phyloP scores from a whole-genome alignment of 2,113 vertebrate genomes.

The Psilopsiagon aurifrons region DNA sequence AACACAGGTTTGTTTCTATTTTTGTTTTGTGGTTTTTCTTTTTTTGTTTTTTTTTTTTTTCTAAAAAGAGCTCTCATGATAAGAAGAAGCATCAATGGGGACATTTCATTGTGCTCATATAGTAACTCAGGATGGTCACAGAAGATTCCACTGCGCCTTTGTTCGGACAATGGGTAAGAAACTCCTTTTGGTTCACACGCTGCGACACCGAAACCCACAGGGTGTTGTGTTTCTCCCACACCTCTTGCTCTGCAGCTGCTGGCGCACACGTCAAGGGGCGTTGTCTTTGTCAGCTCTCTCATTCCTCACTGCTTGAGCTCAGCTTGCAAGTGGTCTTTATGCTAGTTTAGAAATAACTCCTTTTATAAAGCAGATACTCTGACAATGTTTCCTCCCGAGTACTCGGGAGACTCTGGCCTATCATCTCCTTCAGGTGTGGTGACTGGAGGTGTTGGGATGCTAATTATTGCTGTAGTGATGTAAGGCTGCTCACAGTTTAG shows the following conservation, averaged over 20 bases:
- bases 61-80: constrained; percentile 82
- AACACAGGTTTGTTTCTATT: constrained; percentile 70
- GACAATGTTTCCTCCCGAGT: constrained; percentile 88
- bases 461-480: constrained; percentile 90
- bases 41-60: constrained; percentile 51
- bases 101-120: constrained; percentile 85
- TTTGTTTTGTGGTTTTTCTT: constrained; percentile 54
- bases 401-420: constrained; percentile 79
- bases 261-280: background rate
- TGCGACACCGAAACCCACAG: constrained; percentile 29
- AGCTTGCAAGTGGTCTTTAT: constrained; percentile 63
- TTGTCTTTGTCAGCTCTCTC: constrained; percentile 58
- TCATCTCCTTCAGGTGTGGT: constrained; percentile 82
- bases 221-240: constrained; percentile 53
- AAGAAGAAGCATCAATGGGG: constrained; percentile 80
- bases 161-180: constrained; percentile 62
- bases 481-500: constrained; percentile 92
- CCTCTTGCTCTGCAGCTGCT: constrained; percentile 8
- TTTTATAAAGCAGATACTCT: constrained; percentile 93
- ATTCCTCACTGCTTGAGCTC: constrained; percentile 53
- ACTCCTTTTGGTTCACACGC: constrained; percentile 70
- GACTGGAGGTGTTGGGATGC: constrained; percentile 85
- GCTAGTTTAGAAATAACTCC: constrained; percentile 59
- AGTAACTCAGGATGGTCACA: constrained; percentile 76
- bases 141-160: constrained; percentile 34